These are phyloP conservation scores for Aegithalos caudatus DNA, from an alignment of 2,113 vertebrate genomes.

Conservation along the genomic window DNA sequence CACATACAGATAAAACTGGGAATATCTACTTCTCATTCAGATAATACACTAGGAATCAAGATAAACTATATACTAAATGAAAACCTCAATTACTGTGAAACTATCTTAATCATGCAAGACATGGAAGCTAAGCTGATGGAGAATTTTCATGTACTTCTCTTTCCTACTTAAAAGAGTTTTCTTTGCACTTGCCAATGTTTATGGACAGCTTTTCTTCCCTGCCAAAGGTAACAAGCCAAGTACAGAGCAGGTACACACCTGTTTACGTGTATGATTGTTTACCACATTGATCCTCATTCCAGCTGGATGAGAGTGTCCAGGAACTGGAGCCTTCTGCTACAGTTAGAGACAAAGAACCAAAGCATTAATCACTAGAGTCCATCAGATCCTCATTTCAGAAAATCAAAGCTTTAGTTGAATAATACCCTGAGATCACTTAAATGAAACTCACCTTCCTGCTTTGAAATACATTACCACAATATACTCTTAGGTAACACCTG, in stretches of 20 bases:
- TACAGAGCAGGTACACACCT: constrained; percentile 52
- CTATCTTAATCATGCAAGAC: background rate
- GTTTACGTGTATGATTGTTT: constrained; percentile 76
- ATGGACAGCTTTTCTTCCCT: background rate
- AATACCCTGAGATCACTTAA: background rate
- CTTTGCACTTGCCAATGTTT: background rate
- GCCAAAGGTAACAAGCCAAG: background rate
- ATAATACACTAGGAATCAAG: background rate
- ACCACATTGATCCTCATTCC: constrained; percentile 83
- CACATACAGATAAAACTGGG: background rate
- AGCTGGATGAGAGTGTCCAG: constrained; percentile 69
- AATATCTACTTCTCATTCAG: background rate
- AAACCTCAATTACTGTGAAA: background rate
- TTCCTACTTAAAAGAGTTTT: background rate
- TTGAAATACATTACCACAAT: background rate
- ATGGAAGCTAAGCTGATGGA: background rate
- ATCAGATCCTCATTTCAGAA: background rate
- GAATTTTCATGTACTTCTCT: background rate
- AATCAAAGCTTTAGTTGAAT: background rate
- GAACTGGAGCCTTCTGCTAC: constrained; percentile 71
- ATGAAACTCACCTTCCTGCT: background rate
- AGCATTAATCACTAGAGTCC: background rate
- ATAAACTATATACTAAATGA: background rate
- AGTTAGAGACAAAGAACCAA: constrained; percentile 35
- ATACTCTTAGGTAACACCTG: background rate